A percentile compares a stretch with the other conserved stretches of the same genome.
Conservation (phyloP, 2,113 vertebrate species). For the Amphilophus citrinellus region DNA sequence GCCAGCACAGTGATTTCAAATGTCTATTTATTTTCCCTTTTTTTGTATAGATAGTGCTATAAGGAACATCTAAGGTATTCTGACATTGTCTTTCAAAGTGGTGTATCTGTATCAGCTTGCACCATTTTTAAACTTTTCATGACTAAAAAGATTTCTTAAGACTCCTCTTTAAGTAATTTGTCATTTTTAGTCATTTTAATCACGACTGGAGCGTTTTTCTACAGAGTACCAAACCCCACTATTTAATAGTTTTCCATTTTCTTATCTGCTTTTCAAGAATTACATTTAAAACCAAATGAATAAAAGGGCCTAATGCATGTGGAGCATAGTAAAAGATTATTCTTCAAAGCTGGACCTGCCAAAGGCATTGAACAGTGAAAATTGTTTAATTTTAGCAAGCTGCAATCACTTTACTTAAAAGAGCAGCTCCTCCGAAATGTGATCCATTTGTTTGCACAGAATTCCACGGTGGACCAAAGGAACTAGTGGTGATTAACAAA, state of each 20-base stretch:
- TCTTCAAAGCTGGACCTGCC: conserved; percentile 55
- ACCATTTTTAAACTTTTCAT: conserved; percentile 7
- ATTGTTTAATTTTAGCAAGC: conserved; percentile 46
- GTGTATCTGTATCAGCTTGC: background rate
- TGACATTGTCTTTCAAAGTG: background rate
- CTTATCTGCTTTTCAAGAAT: conserved; percentile 56
- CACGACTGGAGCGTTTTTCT: background rate
- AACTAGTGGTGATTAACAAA: conserved; percentile 33
- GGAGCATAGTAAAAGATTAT: conserved; percentile 24
- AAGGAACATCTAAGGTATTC: background rate
- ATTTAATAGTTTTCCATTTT: conserved; percentile 22
- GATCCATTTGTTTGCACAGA: conserved; percentile 31
- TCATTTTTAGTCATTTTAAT: conserved; percentile 25
- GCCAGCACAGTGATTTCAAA: background rate
- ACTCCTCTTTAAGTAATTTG: background rate
- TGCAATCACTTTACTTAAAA: conserved; percentile 45
- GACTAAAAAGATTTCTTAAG: conserved; percentile 7
- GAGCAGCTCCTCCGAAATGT: conserved; percentile 4
- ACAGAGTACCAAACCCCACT: background rate
- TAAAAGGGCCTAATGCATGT: conserved; percentile 22
- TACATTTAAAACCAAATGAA: conserved; percentile 46
- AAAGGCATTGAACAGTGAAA: conserved; percentile 37
- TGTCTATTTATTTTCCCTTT: background rate
- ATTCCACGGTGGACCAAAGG: conserved; percentile 16
- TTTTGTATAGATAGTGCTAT: background rate